Evolutionary conservation across 1,140 invertebrate species (phyloP).

Genomic region (Rhopalosiphum maidis): DNA sequence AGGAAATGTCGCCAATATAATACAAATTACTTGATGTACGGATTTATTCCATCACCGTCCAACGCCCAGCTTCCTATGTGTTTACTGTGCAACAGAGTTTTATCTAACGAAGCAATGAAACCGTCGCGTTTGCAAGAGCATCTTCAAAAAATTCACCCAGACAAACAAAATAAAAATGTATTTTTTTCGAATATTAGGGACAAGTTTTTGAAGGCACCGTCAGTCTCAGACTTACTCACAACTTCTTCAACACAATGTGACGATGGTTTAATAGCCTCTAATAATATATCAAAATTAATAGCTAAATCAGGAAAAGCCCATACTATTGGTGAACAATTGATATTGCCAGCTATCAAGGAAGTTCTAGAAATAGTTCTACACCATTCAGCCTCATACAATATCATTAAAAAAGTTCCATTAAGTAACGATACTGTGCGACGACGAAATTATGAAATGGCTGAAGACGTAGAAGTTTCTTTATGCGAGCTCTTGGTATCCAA

Average conservation of each 20-base stretch:
- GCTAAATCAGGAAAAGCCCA: no score
- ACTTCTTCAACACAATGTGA: no score
- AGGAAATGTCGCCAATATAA: not conserved
- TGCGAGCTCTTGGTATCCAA: not conserved
- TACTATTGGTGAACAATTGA: no score
- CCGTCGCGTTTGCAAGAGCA: not conserved
- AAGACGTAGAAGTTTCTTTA: not conserved
- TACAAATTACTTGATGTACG: not conserved
- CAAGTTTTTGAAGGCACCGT: no score
- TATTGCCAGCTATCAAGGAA: no score
- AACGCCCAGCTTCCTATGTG: not conserved
- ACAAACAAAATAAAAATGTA: no score
- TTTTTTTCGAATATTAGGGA: no score
- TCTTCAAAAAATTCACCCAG: not conserved
- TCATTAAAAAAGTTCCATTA: not conserved
- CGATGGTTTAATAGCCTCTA: no score
- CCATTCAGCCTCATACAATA: not conserved
- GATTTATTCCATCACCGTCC: constrained; percentile 11
- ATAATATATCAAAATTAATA: no score
- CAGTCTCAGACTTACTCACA: no score
- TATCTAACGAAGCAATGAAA: not conserved
- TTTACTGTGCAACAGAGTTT: not conserved
- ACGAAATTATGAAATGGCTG: not conserved
- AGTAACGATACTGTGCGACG: not conserved
- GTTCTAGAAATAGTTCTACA: no score